phyloP scores from a whole-genome alignment of 2,113 vertebrate genomes.

The Rousettus leschenaultii region DNA sequence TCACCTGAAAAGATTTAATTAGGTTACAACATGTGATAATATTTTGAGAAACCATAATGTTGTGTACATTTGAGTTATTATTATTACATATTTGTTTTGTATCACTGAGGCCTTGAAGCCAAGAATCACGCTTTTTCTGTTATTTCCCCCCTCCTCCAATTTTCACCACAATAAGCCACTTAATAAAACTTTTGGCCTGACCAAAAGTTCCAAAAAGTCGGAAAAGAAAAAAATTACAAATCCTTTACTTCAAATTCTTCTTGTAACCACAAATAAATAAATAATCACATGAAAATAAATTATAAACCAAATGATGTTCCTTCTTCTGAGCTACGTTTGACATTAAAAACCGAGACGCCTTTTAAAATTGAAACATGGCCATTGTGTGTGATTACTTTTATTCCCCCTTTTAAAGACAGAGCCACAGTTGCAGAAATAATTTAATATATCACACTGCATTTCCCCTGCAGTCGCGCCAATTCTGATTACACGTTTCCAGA shows the following conservation, averaged over 20 bases:
- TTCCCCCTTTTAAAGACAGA: conserved; percentile 44
- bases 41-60: background rate
- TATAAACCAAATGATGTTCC: conserved; percentile 5
- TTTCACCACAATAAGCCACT: conserved; percentile 24
- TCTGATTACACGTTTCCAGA: conserved; percentile 43
- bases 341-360: background rate
- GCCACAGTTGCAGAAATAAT: conserved; percentile 37
- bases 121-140: background rate
- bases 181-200: background rate
- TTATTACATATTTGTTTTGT: background rate
- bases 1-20: background rate
- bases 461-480: conserved; percentile 13
- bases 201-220: background rate
- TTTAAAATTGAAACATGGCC: conserved; percentile 57
- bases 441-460: conserved; percentile 18
- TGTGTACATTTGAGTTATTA: background rate
- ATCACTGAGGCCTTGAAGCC: background rate
- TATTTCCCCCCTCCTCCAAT: background rate
- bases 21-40: background rate
- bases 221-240: background rate
- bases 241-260: conserved; percentile 31
- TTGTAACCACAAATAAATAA: conserved; percentile 49
- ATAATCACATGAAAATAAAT: conserved; percentile 45
- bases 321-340: conserved; percentile 48
- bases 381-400: conserved; percentile 14